A percentile compares a stretch with the other conserved stretches of the same genome.
Evolutionary conservation across 2,888 invertebrate species (phyloP).

Genomic region (Diaphora mendica): DNA sequence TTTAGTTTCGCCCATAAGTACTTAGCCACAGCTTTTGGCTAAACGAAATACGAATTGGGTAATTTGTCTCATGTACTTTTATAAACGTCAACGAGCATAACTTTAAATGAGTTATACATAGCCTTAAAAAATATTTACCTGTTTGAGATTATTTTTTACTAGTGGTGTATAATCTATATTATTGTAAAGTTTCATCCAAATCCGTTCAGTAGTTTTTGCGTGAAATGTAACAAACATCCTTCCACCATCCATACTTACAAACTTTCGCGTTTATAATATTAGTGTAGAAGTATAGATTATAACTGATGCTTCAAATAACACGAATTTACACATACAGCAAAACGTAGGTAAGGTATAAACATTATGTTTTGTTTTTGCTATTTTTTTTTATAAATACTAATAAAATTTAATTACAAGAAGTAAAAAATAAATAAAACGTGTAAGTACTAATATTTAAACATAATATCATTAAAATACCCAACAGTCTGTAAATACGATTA

Average conservation of each 20-base stretch:
- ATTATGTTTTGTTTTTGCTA: not conserved
- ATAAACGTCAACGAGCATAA: not conserved
- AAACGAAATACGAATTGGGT: not conserved
- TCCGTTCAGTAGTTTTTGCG: no score
- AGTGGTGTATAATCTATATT: no score
- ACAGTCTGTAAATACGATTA: conserved; percentile 25
- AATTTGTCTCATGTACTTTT: not conserved
- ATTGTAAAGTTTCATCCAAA: no score
- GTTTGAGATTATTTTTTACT: not conserved
- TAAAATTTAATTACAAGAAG: not conserved
- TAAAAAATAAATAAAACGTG: conserved; percentile 11
- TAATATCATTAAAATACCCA: conserved; percentile 32
- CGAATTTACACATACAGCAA: not conserved
- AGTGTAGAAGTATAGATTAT: no score
- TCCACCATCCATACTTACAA: no score
- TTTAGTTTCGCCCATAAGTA: not conserved
- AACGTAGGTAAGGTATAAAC: not conserved
- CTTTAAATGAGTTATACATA: not conserved
- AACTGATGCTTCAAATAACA: not conserved
- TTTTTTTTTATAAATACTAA: not conserved
- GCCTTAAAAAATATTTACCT: not conserved
- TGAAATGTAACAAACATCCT: no score
- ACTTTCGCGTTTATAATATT: no score
- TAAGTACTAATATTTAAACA: conserved; percentile 17
- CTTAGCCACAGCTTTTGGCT: not conserved